These are phyloP conservation scores for Perca schrenkii DNA, from an alignment of 2,113 vertebrate genomes.

Conservation along the genomic window DNA sequence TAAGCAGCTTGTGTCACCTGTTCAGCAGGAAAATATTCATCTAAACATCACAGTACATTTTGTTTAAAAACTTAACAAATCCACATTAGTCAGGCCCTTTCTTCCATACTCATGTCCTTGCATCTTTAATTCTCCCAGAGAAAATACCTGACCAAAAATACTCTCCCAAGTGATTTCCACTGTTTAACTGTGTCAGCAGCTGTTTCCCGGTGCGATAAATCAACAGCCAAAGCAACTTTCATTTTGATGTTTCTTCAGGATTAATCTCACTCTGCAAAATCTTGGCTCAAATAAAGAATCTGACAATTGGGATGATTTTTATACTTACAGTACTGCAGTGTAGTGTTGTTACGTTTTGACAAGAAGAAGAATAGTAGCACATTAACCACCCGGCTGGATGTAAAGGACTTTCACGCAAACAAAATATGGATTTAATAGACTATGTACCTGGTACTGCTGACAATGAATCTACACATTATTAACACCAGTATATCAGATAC, in stretches of 20 bases:
- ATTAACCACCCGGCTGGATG: not conserved
- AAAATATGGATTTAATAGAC: conserved; percentile 37
- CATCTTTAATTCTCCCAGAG: conserved; percentile 7
- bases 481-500: conserved; percentile 24
- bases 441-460: not conserved
- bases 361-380: not conserved
- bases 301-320: not conserved
- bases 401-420: not conserved
- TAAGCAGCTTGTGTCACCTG: conserved; percentile 40
- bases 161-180: conserved; percentile 3
- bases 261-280: conserved; percentile 21
- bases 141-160: conserved; percentile 25
- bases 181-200: conserved; percentile 33
- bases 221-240: not conserved
- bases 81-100: conserved; percentile 3
- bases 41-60: not conserved
- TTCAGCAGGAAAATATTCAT: not conserved
- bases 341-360: not conserved
- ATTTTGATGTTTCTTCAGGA: conserved; percentile 35
- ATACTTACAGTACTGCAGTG: not conserved
- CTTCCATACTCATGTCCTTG: not conserved
- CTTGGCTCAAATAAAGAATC: not conserved
- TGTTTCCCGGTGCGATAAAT: not conserved
- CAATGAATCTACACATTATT: conserved; percentile 27
- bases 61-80: not conserved